Base-by-base conservation (phyloP, 2,113 vertebrate species). In the Neolamprologus sp. region DNA sequence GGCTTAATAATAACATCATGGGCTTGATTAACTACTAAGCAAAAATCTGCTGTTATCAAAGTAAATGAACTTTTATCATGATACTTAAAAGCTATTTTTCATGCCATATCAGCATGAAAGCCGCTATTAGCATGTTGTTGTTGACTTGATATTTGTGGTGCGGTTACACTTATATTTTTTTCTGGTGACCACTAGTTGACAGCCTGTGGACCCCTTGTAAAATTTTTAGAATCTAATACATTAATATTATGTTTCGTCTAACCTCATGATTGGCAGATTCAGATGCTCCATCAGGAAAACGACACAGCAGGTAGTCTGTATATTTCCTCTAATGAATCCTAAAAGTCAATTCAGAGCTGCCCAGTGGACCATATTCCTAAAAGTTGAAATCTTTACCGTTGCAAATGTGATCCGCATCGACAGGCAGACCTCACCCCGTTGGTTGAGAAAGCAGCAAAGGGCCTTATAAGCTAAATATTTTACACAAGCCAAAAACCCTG, bases 401-500 rank as follows among this genome's bases (percentile, higher is more conserved):
- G 57, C 78, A 31, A 80, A 9, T 68, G 45, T 60, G 13, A 55
- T 84, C n/a, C 51, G 2, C 60, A 88, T 54, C 7, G 7, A 63
- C 53, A 31, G 47, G 17, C 40, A 16, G 4, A 13, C n/a, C 12
- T 91, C 83, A 60, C 23, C 57, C 81, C 21, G 28, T 55, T 54
- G 75, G 51, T 87, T 81, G 82, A 23, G 26, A 85, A 84, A 55
- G 68, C 89, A 87, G 79, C 84, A 85, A 78, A 80, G 51, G 58
- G 75, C 80, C 87, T 68, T 85, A 75, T 53, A 93, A 85, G 81
- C 65, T 60, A 91, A 91, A 92, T 87, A 40, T 49, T 87, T 54
- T 87, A 92, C 90, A 90, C 89, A 88, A 92, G 90, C 83, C 80
- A 93, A 82, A 63, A 88, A 75, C 79, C 81, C 91, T 81, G 58